These are phyloP conservation scores for Brachynemurus nebulosus DNA, from an alignment of 2,888 invertebrate genomes.

Conservation along the genomic window DNA sequence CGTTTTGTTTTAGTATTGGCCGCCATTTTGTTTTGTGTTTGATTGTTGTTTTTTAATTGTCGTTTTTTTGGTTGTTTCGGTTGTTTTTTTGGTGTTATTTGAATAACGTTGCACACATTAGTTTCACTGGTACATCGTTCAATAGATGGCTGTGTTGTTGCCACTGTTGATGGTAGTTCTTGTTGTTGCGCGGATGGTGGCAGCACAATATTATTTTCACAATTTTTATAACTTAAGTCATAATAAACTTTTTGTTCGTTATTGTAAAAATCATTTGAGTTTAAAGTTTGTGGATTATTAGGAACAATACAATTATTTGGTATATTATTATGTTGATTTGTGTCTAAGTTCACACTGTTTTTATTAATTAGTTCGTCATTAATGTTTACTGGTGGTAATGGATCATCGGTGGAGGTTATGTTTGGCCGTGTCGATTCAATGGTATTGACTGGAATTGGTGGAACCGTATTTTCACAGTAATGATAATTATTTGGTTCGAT, in stretches of 20 bases:
- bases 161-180: no score
- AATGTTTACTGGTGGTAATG: no score
- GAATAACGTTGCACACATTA: no score
- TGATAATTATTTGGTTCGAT: neutral
- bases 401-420: no score
- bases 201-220: conserved; percentile 10
- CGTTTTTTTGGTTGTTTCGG: no score
- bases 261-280: conserved; percentile 1
- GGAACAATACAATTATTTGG: conserved; percentile 9
- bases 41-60: no score
- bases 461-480: neutral
- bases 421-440: no score
- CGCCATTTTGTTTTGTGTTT: no score
- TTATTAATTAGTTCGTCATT: no score
- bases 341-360: neutral
- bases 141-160: no score
- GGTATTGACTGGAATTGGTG: neutral
- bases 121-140: no score
- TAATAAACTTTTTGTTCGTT: conserved; percentile 6
- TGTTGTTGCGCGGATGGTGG: conserved; percentile 14
- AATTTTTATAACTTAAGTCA: conserved; percentile 5
- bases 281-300: conserved; percentile 5
- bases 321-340: conserved; percentile 5
- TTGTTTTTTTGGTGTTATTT: no score
- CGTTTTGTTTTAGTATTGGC: neutral